These are phyloP conservation scores for Boulengeromyrus knoepffleri DNA, from an alignment of 2,113 vertebrate genomes.

Conservation along the genomic window DNA sequence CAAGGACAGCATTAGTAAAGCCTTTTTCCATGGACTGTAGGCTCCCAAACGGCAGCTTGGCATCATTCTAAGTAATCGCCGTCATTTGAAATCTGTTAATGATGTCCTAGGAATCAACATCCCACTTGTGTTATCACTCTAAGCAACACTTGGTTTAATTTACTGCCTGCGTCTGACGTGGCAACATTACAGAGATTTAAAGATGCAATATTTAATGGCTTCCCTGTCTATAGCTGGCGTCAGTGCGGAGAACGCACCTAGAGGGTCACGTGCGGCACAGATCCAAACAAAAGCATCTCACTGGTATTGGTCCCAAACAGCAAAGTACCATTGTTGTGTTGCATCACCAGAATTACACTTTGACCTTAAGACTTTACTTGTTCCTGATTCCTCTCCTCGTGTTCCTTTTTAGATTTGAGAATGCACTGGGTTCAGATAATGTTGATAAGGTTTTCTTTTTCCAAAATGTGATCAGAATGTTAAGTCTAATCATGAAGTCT, in stretches of 20 bases:
- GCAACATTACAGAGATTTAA: constrained; percentile 16
- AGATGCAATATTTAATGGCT: constrained; percentile 11
- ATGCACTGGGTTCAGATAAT: not conserved
- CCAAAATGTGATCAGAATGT: not conserved
- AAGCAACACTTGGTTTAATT: constrained; percentile 13
- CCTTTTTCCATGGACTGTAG: not conserved
- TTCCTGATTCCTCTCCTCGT: not conserved
- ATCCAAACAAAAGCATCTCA: not conserved
- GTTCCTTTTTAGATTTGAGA: not conserved
- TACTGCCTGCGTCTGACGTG: constrained; percentile 16
- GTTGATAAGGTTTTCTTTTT: not conserved
- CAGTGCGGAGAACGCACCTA: not conserved
- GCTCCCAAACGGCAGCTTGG: not conserved
- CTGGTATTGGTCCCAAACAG: not conserved
- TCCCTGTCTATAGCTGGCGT: not conserved
- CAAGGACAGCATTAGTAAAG: not conserved
- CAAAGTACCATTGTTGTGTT: not conserved
- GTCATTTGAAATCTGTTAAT: not conserved
- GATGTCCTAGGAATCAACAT: not conserved
- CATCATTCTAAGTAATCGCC: not conserved
- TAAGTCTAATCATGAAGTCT: not conserved
- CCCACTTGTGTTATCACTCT: not conserved
- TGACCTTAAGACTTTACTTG: not conserved
- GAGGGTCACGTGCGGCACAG: not conserved
- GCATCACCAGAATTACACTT: not conserved